Evolutionary conservation across 2,797 vertebrate species (phyloP).

Genomic region (Perodicticus potto): DNA sequence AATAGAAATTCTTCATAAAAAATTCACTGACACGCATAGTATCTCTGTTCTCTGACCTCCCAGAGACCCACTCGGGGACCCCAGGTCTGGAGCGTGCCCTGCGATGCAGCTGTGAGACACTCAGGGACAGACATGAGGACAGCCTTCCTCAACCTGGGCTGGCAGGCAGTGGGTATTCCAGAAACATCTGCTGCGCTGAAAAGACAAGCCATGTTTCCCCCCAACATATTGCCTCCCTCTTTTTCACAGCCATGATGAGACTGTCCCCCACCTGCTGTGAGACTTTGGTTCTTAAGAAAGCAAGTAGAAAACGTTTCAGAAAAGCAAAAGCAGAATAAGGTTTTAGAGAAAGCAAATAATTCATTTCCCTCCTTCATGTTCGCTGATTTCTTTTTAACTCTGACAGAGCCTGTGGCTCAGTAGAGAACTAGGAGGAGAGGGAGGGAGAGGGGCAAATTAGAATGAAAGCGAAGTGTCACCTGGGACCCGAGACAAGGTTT

Average conservation of each 20-base stretch:
- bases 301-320: background rate
- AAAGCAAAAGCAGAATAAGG: background rate
- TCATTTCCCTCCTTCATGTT: conserved; percentile 1
- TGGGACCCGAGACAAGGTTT: background rate
- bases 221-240: background rate
- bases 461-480: background rate
- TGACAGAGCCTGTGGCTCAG: background rate
- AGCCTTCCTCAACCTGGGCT: background rate
- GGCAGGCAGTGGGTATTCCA: background rate
- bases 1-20: background rate
- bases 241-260: background rate
- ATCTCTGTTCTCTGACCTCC: background rate
- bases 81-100: background rate
- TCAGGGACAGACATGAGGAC: background rate
- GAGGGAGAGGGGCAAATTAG: background rate
- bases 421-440: background rate
- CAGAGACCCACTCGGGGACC: background rate
- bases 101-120: background rate
- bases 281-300: background rate
- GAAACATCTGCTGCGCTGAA: background rate
- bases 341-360: conserved; percentile 9
- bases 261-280: background rate
- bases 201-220: background rate
- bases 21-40: background rate
- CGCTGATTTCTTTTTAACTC: background rate